Conservation (phyloP, 2,888 invertebrate species). For the Hesperia comma region DNA sequence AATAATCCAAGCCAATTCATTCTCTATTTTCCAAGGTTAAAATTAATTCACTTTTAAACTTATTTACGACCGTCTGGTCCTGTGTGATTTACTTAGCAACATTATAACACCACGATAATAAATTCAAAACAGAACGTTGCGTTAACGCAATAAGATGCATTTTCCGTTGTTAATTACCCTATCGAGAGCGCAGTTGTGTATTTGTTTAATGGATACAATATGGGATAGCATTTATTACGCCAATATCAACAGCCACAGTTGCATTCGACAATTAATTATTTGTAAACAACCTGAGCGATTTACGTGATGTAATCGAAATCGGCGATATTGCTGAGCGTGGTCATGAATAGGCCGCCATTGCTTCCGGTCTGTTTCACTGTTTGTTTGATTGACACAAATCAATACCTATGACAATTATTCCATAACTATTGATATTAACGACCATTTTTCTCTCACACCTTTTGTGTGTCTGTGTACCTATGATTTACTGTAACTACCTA, state of each 20-base stretch:
- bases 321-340: constrained; percentile 63
- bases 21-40: constrained; percentile 78
- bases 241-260: constrained; percentile 77
- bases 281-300: constrained; percentile 71
- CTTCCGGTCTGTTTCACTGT: not conserved
- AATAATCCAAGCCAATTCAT: constrained; percentile 81
- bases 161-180: constrained; percentile 43
- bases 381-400: constrained; percentile 16
- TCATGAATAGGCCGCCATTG: constrained; percentile 60
- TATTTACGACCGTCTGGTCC: constrained; percentile 65
- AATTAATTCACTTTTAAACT: constrained; percentile 77
- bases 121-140: constrained; percentile 36
- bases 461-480: too few species aligned
- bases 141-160: constrained; percentile 42
- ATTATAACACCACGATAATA: not conserved
- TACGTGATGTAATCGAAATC: constrained; percentile 51
- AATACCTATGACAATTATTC: constrained; percentile 5
- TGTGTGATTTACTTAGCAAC: constrained; percentile 41
- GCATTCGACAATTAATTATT: constrained; percentile 82
- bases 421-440: not conserved
- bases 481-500: too few species aligned
- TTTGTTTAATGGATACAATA: constrained; percentile 63
- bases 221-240: constrained; percentile 75
- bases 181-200: constrained; percentile 45
- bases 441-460: not conserved